Evolutionary conservation across 2,797 vertebrate species (phyloP).

Genomic region (Bradypus variegatus): DNA sequence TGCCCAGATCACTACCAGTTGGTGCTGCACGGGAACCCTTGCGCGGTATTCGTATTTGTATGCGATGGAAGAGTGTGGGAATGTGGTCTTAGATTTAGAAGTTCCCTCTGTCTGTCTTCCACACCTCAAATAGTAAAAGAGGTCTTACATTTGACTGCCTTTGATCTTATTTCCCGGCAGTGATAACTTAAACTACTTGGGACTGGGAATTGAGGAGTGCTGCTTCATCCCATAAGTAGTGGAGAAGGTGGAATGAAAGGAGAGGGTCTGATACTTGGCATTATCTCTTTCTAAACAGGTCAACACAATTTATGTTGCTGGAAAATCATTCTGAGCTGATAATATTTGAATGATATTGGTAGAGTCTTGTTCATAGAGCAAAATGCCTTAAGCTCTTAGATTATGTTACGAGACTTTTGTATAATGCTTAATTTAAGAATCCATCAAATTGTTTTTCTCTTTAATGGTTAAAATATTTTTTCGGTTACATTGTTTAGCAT

Average conservation of each 20-base stretch:
- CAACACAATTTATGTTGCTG: not conserved
- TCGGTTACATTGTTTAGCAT: conserved; percentile 3
- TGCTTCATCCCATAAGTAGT: not conserved
- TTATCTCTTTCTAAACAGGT: not conserved
- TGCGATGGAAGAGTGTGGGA: not conserved
- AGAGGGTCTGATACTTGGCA: not conserved
- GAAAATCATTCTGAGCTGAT: not conserved
- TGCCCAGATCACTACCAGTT: not conserved
- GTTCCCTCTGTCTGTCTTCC: not conserved
- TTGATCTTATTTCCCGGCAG: not conserved
- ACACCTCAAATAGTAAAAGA: not conserved
- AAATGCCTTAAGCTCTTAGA: not conserved
- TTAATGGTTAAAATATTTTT: conserved; percentile 8
- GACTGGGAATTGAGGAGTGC: not conserved
- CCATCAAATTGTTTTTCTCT: conserved; percentile 14
- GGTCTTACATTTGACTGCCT: not conserved
- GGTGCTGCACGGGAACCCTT: not conserved
- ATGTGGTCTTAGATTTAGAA: not conserved
- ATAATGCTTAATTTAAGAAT: conserved; percentile 26
- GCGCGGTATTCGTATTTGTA: not conserved
- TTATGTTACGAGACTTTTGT: not conserved
- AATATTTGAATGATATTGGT: not conserved
- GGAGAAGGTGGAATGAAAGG: not conserved
- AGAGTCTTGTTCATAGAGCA: not conserved
- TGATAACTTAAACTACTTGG: not conserved